Base-by-base conservation (phyloP, 2,797 vertebrate species). In the Enteromius argenteus region DNA sequence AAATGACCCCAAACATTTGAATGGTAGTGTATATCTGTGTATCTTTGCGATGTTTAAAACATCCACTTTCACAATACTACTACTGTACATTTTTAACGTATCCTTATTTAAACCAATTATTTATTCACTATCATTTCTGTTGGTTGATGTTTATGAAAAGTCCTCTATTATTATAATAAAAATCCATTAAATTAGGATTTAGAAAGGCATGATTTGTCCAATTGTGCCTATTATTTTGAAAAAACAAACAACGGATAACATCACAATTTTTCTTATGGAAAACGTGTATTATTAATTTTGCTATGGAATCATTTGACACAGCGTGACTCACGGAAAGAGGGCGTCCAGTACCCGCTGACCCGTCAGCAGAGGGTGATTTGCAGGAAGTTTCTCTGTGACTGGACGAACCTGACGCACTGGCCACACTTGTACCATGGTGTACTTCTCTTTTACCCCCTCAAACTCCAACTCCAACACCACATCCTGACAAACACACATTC, bases 341-440 rank as follows among this genome's bases (percentile, higher is more conserved):
- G 97, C 97, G 51, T 97, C 96, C 83, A 97, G 92, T 49, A 97
- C 96, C 56, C 96, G 92, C 37, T 97, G 96, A 73, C 96, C 96
- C 21, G 96, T 97, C 80, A 97, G 89, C 17, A 98, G 92, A 51
- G 97, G 97, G 87, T 98, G 96, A 90, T 97, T 99, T 83, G 98
- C 97, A 0, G 97, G 97, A 62, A 99, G 93, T 89, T 99, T 99
- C 93, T 99, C 98, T 0, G 98, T 99, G 88, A 99, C 98, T 0
- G 98, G 97, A 6, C 98, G 96, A 17, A 99, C 92, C 80, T 98
- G 97, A 87, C 98, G 96, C 62, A 99, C 98, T 0, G 97, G 98
- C 98, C 98, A 99, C n/a, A 99, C 94, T 89, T 99, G 98, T 80
- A 99, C 94, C 97, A 99, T 99, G 39, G 94, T 98, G 91, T 98